Evolutionary conservation across 2,113 vertebrate species (phyloP).

Genomic region (Vidua chalybeata): DNA sequence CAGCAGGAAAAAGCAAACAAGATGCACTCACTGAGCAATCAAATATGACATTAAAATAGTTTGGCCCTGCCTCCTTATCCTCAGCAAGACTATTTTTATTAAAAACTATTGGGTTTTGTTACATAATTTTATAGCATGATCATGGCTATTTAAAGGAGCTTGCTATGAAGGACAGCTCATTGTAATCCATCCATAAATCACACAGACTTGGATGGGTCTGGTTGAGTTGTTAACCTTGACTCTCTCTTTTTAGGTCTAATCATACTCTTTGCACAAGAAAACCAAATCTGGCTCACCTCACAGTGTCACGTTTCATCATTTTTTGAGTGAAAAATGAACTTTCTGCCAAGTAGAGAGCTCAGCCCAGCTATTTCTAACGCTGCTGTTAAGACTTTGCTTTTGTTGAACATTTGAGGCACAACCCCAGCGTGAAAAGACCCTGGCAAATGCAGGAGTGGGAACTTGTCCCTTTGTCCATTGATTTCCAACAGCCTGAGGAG

Average conservation of each 20-base stretch:
- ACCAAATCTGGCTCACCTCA: background rate
- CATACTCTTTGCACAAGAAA: background rate
- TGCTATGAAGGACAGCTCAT: background rate
- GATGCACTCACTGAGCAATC: background rate
- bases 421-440: fast-evolving
- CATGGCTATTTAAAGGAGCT: background rate
- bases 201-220: background rate
- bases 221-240: background rate
- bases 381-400: background rate
- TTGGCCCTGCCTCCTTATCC: background rate
- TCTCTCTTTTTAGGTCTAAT: background rate
- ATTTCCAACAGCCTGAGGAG: background rate
- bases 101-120: background rate
- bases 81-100: background rate
- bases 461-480: background rate
- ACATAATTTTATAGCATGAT: background rate
- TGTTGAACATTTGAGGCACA: background rate
- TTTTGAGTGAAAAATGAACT: background rate
- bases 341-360: background rate
- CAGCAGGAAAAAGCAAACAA: background rate
- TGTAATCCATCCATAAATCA: background rate
- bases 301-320: background rate
- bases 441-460: background rate
- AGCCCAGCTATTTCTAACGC: background rate
- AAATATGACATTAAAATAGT: background rate